These are phyloP conservation scores for Argyresthia goedartella DNA, from an alignment of 2,888 invertebrate genomes.

Conservation along the genomic window DNA sequence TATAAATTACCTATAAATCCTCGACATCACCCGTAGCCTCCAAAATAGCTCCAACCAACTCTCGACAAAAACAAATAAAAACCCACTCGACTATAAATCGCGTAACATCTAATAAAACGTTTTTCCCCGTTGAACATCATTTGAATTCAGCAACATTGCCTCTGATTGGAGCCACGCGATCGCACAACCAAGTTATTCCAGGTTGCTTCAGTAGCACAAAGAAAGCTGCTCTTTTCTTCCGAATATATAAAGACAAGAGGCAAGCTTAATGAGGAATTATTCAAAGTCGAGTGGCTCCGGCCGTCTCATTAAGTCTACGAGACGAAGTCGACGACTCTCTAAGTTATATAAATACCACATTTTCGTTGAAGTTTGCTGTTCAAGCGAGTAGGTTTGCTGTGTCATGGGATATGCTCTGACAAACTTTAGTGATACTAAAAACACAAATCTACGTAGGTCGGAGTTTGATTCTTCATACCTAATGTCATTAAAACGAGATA, in stretches of 20 bases:
- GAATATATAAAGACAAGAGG: slow-evolving; percentile 13
- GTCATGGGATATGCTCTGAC: too few relatives aligned
- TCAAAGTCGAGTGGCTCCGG: slow-evolving; percentile 21
- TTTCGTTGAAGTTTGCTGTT: not conserved
- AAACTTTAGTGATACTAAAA: too few relatives aligned
- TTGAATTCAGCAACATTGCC: not conserved
- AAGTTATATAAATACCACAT: not conserved
- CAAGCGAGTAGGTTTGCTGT: not conserved
- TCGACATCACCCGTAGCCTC: too few relatives aligned
- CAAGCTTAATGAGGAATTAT: slow-evolving; percentile 27
- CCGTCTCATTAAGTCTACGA: slow-evolving; percentile 22
- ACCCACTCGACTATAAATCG: not conserved
- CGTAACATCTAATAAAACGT: not conserved
- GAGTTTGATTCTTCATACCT: too few relatives aligned
- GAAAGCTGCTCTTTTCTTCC: not conserved
- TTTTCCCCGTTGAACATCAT: not conserved
- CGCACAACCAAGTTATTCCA: not conserved
- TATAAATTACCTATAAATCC: too few relatives aligned
- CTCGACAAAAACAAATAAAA: not conserved
- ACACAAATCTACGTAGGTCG: too few relatives aligned
- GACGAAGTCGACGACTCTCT: slow-evolving; percentile 12
- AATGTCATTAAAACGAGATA: too few relatives aligned
- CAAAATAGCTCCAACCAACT: not conserved
- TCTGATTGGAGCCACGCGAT: not conserved
- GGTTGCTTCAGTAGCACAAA: not conserved